Evolutionary conservation across 2,888 invertebrate genomes (phyloP), one percentile per base, ranked within the genome.

Genomic region (Selenia dentaria): DNA sequence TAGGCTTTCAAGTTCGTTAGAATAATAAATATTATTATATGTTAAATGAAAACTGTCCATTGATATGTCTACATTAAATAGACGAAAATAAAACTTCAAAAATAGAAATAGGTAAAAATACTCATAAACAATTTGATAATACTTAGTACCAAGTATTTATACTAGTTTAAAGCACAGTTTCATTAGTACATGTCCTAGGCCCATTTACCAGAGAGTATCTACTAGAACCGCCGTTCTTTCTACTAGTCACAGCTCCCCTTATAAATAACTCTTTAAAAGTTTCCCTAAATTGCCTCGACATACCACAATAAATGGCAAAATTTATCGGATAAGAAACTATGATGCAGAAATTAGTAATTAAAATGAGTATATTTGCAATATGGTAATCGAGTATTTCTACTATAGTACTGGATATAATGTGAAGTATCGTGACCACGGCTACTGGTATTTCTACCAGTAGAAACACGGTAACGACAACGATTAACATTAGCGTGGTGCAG

Each of bases 241-340:
- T 91, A 59, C 93, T 92, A 2, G 93, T 92, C 0, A 91, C 91
- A 1, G 92, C 91, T 0, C 92, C 92, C 31, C 93, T 80, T 28
- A 96, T 93, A 71, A 98, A 98, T 4, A 94, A 75, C 67, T 95
- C 95, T 69, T 96, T 96, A 79, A 98, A 98, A 0, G 98, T 98
- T 77, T 98, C 97, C 36, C 98, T 92, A 80, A 98, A 98, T 77
- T 97, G 97, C 20, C 97, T 91, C 20, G 97, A 97, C 98, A 98
- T 99, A 12, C 97, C 97, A 77, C 98, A 98, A 73, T 98, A 98
- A 57, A 98, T 97, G 49, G 97, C 98, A 70, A 98, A 98, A 79
- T 98, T 98, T 45, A 98, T 95, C 6, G 97, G 97, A 82, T 98
- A 98, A 32, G 96, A 96, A 25, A 97, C 93, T 46, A 97, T 95